Base-by-base conservation (phyloP, 1,140 invertebrate species). In the Penaeus chinensis region DNA sequence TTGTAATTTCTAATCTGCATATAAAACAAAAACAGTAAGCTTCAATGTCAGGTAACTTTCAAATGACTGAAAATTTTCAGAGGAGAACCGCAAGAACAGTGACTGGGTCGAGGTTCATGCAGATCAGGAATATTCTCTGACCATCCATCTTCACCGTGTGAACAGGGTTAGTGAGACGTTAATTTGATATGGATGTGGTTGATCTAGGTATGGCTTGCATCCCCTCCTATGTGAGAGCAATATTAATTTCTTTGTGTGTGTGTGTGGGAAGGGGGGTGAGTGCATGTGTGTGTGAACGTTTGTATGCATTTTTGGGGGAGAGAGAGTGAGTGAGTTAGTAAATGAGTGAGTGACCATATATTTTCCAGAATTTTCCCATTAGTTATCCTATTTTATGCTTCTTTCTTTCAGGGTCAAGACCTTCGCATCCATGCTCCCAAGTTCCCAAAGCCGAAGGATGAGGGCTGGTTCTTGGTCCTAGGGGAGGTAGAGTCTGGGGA, bases 381-480 rank as follows among this genome's bases (percentile, higher is more conserved):
- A 79, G 19, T 60, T 54, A 54, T 62, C 27, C 10, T 0, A 47
- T 54, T 24, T 20, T 32, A 37, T 16, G 10, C 42, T 27, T 18
- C 24, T 32, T 19, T 27, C 27, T 66, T 76, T 76, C 69, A 89
- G 88, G 76, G 54, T 54, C 66, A 62, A 37, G 88, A 89, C 69
- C 62, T 89, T 5, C 63, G 94, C 92, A 96, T 96, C 19, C 93
- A 96, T 90, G 95, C 96, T 90, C 96, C 97, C 11, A 94, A 95
- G 89, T 99, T 98, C 93, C 95, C 97, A 0, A 98, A 98, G 92
- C 95, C 95, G 11, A 99, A 99, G 93, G 97, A 98, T 90, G 98
- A 99, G 92, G 96, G 97, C 76, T 99, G 98, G 98, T 96, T 99
- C 92, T 90, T 99, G 0, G 94, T 98, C 0, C 92, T 99, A 2